These are phyloP conservation scores for Fragum sueziense DNA, from an alignment of 2,888 invertebrate genomes.

Conservation along the genomic window DNA sequence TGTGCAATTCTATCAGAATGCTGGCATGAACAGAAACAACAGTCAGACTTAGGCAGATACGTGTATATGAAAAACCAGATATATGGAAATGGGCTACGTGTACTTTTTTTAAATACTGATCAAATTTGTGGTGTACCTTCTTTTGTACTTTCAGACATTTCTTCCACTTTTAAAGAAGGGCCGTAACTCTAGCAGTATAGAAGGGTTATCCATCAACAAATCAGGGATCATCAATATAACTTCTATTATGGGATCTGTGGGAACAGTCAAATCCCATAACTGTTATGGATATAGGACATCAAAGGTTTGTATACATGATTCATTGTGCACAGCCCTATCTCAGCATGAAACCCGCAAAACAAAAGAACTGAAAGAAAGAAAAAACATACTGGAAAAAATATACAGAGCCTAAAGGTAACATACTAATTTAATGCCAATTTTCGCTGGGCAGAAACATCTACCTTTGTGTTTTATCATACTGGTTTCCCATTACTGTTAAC, in stretches of 20 bases:
- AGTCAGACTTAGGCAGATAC: too few species aligned
- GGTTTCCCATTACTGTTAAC: not conserved
- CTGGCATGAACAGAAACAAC: too few species aligned
- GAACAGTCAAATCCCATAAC: not conserved
- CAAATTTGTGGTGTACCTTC: not conserved
- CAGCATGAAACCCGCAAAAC: not conserved
- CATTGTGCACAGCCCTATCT: not conserved
- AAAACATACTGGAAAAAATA: not conserved
- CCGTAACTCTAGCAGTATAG: not conserved
- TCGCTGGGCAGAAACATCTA: not conserved
- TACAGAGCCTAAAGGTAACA: not conserved
- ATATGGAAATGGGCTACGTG: too few species aligned
- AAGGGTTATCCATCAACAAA: not conserved
- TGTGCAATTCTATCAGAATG: too few species aligned
- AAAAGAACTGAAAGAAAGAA: not conserved
- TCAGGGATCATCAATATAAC: not conserved
- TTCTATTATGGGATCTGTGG: not conserved
- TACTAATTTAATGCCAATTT: not conserved
- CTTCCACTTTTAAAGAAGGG: not conserved
- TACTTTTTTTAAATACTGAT: not conserved
- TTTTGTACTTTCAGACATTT: not conserved
- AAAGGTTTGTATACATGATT: not conserved
- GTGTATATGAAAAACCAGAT: too few species aligned
- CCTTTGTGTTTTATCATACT: not conserved
- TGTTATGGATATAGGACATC: not conserved